Evolutionary conservation across 2,888 invertebrate species (phyloP).

Genomic region (Portevinia maculata): DNA sequence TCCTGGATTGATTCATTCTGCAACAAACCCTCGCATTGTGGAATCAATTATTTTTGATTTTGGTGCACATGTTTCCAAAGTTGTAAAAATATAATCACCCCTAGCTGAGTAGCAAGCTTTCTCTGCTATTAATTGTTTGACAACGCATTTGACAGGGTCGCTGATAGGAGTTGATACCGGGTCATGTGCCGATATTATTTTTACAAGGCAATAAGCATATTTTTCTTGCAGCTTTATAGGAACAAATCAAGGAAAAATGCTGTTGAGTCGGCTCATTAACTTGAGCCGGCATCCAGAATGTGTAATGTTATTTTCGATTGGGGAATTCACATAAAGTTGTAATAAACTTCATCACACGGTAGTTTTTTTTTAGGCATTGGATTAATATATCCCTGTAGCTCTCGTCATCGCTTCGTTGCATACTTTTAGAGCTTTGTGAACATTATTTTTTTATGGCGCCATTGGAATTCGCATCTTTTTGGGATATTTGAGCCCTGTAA

Average conservation of each 20-base stretch:
- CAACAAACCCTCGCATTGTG: slow-evolving; percentile 37
- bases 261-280: neutral
- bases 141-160: slow-evolving; percentile 42
- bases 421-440: too few species aligned
- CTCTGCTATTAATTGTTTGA: slow-evolving; percentile 46
- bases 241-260: neutral
- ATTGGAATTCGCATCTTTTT: too few species aligned
- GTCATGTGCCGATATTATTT: slow-evolving; percentile 8
- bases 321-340: too few species aligned
- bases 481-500: too few species aligned
- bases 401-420: too few species aligned
- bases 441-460: too few species aligned
- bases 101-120: too few species aligned
- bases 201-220: slow-evolving; percentile 12
- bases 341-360: too few species aligned
- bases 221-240: neutral
- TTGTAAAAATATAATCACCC: slow-evolving; percentile 3
- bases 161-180: slow-evolving; percentile 36
- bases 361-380: too few species aligned
- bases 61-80: slow-evolving; percentile 11
- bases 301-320: too few species aligned
- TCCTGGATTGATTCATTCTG: slow-evolving; percentile 41
- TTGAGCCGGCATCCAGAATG: too few species aligned
- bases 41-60: slow-evolving; percentile 51
- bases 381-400: too few species aligned